Evolutionary conservation across 1,140 invertebrate species (phyloP), one percentile per base, ranked within the genome.

Genomic region (Globodera ellingtonae): DNA sequence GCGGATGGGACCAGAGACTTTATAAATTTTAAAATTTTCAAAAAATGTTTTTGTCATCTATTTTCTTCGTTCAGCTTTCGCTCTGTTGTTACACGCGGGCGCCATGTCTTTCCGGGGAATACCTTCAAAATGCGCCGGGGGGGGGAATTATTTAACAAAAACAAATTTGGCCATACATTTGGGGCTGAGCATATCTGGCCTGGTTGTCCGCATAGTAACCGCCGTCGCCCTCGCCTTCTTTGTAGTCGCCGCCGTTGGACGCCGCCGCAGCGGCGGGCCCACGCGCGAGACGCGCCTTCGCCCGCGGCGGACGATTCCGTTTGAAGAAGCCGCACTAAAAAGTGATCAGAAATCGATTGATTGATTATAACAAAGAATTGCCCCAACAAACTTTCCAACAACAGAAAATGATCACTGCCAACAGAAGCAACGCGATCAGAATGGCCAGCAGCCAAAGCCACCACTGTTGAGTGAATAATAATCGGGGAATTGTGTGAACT

Each of bases 241-340:
- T 62, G 2, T 66, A 66, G 2, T 50, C 73, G n/a, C 18, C 62
- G 0, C 56, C 79, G 6, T 44, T 67, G 18, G 24, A 10, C 10
- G 79, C 6, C 10, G 79, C 6, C 18, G 18, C 52, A n/a, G 48
- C 59, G 35, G 72, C 74, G n/a, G 73, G 59, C 47, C 59, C 59
- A 24, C 50, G 75, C 56, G 52, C 24, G 10, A 80, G 76, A 9
- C 79, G 56, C 50, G 84, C 84, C 67, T 87, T 85, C 56, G 87
- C 86, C 21, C 76, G 72, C n/a, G 67, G 79, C 24, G 84, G 84
- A 46, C 84, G 86, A 21, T 87, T 87, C n/a, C 84, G 84, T 72
- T 86, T 86, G 82, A 86, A 86, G 86, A 86, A 86, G 48, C 84
- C 84, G 50, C 85, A 87, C 84, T 85, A 48, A 87, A 35, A 85